Percentiles rank a stretch among this genome's conserved stretches.
These are phyloP conservation scores for Grapholita molesta DNA, from an alignment of 1,140 invertebrate genomes.

Conservation along the genomic window DNA sequence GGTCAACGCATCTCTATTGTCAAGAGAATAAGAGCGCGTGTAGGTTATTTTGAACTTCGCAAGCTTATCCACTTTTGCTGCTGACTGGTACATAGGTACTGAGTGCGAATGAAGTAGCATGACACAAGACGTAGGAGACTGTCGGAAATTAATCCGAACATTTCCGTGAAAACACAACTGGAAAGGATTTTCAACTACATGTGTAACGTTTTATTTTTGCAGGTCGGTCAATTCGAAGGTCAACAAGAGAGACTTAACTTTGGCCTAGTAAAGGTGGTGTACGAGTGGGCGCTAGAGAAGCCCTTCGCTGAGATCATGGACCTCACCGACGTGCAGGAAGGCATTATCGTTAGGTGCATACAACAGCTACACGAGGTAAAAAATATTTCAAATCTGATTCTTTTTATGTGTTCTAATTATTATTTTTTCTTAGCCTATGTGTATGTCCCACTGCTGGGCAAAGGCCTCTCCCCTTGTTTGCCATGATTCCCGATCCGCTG, in stretches of 20 bases:
- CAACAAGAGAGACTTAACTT: constrained; percentile 85
- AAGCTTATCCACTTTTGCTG: no score
- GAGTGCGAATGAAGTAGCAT: no score
- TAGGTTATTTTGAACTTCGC: no score
- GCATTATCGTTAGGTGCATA: constrained; percentile 98
- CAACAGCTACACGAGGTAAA: constrained; percentile 94
- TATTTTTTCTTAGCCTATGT: neutral
- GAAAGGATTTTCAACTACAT: neutral
- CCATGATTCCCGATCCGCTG: no score
- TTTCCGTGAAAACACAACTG: no score
- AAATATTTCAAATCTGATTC: neutral
- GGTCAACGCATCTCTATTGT: no score
- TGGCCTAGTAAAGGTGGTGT: constrained; percentile 94
- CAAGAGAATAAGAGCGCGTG: no score
- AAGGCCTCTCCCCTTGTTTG: no score
- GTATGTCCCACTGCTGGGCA: no score
- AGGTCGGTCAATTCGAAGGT: constrained; percentile 65
- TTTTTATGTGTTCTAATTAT: neutral
- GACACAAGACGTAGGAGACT: no score
- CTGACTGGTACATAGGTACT: no score
- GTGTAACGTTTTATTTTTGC: neutral
- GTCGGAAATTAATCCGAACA: no score
- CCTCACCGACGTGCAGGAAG: constrained; percentile 97
- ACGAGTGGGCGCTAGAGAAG: constrained; percentile 96
- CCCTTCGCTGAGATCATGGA: constrained; percentile 96